phyloP scores from a whole-genome alignment of 2,888 invertebrate genomes.

The Eristalis arbustorum region DNA sequence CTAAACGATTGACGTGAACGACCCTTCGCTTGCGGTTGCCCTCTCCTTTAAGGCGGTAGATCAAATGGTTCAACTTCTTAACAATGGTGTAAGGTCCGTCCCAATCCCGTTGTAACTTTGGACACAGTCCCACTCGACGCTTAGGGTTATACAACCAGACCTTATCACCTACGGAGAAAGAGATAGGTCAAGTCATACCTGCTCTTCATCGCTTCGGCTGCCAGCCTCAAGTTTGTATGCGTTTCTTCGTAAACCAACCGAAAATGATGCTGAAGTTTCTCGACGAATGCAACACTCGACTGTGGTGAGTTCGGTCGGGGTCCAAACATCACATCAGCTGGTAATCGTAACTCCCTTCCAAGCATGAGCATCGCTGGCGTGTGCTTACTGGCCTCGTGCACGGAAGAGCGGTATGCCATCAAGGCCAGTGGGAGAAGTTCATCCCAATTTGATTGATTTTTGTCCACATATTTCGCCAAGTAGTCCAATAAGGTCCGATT shows the following conservation, averaged over 20 bases:
- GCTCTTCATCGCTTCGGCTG: background rate
- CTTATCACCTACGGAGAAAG: background rate
- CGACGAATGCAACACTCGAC: background rate
- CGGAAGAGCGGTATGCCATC: slow-evolving; percentile 32
- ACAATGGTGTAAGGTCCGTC: background rate
- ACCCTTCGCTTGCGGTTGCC: background rate
- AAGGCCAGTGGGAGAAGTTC: background rate
- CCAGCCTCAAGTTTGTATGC: background rate
- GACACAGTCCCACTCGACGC: background rate
- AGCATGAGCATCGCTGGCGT: slow-evolving; percentile 66
- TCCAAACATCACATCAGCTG: slow-evolving; percentile 40
- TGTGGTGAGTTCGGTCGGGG: background rate
- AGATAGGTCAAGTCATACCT: background rate
- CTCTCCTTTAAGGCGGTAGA: background rate
- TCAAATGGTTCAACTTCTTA: background rate
- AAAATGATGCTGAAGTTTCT: background rate
- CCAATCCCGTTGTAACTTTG: background rate
- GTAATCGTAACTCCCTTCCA: slow-evolving; percentile 64
- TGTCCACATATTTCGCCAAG: slow-evolving; percentile 56
- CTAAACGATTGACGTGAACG: background rate
- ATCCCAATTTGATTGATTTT: slow-evolving; percentile 60
- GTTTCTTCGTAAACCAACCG: background rate
- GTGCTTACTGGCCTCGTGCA: too few relatives aligned
- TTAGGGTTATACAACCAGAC: slow-evolving; percentile 5
- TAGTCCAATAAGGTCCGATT: slow-evolving; percentile 71